These are phyloP conservation scores for Synergus gifuensis DNA, from an alignment of 2,888 invertebrate species.

Conservation along the genomic window DNA sequence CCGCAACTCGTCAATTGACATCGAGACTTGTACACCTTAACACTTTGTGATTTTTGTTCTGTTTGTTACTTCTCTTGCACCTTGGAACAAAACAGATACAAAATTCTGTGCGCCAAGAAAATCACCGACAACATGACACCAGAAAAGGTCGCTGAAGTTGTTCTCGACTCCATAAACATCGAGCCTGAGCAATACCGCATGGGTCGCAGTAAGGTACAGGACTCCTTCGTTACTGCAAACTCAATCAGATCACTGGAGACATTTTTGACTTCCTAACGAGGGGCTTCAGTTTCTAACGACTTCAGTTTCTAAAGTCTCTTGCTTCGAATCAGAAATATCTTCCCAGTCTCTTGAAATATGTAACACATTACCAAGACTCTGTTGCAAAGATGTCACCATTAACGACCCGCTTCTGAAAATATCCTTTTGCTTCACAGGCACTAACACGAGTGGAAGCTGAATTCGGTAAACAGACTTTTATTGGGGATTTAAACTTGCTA, in stretches of 20 bases:
- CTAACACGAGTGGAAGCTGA: neutral
- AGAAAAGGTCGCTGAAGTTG: constrained; percentile 89
- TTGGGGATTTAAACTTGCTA: no score
- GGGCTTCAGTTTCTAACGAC: neutral
- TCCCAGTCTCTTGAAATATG: neutral
- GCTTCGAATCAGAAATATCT: neutral
- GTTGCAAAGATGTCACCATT: neutral
- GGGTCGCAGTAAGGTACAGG: constrained; percentile 96
- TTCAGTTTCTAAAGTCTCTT: neutral
- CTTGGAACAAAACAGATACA: constrained; percentile 90
- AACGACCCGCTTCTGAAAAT: neutral
- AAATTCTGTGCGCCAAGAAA: constrained; percentile 98
- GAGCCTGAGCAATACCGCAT: constrained; percentile 96
- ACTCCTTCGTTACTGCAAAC: constrained; percentile 62
- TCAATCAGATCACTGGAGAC: neutral
- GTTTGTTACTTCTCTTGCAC: constrained; percentile 50
- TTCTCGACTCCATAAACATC: constrained; percentile 90
- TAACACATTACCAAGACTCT: neutral
- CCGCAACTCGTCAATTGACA: constrained; percentile 42
- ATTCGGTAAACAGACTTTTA: neutral
- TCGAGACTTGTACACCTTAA: constrained; percentile 56
- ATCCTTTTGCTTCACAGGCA: neutral
- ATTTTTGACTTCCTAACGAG: neutral
- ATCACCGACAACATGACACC: constrained; percentile 86
- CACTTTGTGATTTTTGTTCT: constrained; percentile 61